These are phyloP conservation scores for Spialia ferax DNA, from an alignment of 2,888 invertebrate species.

Conservation along the genomic window DNA sequence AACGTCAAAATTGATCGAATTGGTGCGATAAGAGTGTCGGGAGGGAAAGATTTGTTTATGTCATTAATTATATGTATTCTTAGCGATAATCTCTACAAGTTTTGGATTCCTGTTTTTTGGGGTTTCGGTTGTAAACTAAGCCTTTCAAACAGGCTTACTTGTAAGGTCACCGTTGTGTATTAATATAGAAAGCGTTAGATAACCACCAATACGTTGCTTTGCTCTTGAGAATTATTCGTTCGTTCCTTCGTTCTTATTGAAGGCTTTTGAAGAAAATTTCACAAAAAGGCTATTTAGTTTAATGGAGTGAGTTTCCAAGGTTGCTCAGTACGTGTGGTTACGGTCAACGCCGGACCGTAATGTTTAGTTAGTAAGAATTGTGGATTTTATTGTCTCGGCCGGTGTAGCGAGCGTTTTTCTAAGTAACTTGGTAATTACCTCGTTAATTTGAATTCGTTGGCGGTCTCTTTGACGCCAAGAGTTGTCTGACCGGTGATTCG, in stretches of 20 bases:
- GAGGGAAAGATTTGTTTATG: constrained; percentile 77
- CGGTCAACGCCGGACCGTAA: constrained; percentile 30
- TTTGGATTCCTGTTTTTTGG: constrained; percentile 23
- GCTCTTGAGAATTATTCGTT: too few species aligned
- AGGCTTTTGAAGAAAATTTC: constrained; percentile 11
- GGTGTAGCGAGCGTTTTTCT: constrained; percentile 63
- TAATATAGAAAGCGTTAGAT: too few species aligned
- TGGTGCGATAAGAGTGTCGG: constrained; percentile 70
- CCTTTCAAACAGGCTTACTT: background rate
- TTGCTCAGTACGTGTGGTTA: constrained; percentile 31
- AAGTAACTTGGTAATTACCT: constrained; percentile 78
- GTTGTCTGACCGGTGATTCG: constrained; percentile 71
- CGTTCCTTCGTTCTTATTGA: too few species aligned
- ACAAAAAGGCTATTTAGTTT: constrained; percentile 32
- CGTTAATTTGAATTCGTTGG: constrained; percentile 77
- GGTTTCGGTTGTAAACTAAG: constrained; percentile 23
- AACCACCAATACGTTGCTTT: too few species aligned
- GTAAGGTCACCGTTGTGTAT: background rate
- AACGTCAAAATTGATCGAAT: constrained; percentile 82
- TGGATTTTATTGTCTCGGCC: constrained; percentile 64
- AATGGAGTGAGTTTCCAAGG: constrained; percentile 29
- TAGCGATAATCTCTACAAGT: constrained; percentile 52
- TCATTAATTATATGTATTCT: constrained; percentile 74
- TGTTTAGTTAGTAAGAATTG: constrained; percentile 50
- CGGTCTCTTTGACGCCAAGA: constrained; percentile 75